These are phyloP conservation scores for Parnassius smintheus DNA, from an alignment of 2,888 invertebrate species.

Conservation along the genomic window DNA sequence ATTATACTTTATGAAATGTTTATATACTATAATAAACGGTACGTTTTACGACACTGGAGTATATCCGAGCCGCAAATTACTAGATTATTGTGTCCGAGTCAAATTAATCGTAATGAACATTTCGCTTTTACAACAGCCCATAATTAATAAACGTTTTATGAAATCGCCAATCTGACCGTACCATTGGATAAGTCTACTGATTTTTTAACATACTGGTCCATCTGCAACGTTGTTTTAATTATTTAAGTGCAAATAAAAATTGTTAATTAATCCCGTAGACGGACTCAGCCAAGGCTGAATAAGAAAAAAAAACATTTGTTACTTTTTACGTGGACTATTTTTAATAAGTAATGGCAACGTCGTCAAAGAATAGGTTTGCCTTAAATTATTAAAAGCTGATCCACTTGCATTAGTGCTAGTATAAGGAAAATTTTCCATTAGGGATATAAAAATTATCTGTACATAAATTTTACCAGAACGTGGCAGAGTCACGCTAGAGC, in stretches of 20 bases:
- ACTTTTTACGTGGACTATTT: too few relatives aligned
- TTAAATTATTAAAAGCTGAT: too few relatives aligned
- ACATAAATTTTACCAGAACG: too few relatives aligned
- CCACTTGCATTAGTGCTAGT: too few relatives aligned
- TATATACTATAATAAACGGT: conserved; percentile 46
- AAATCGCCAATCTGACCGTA: conserved; percentile 11
- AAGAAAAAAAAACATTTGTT: neutral
- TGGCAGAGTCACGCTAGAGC: too few relatives aligned
- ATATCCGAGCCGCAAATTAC: conserved; percentile 25
- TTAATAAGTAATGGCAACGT: too few relatives aligned
- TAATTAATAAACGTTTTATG: conserved; percentile 16
- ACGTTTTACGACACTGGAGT: conserved; percentile 37
- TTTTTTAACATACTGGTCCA: conserved; percentile 4
- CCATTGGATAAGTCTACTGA: neutral
- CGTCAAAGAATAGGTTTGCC: too few relatives aligned
- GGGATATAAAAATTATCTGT: too few relatives aligned
- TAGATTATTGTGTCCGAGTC: conserved; percentile 13
- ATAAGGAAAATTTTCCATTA: too few relatives aligned
- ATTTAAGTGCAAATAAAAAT: conserved; percentile 14
- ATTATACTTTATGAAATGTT: conserved; percentile 32
- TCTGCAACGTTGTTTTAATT: conserved; percentile 8
- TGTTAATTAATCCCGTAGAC: conserved; percentile 18
- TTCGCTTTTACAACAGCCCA: conserved; percentile 11
- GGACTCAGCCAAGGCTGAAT: conserved; percentile 2
- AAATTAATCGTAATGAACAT: conserved; percentile 23